Evolutionary conservation across 2,888 invertebrate genomes (phyloP).

Genomic region (Tubulanus polymorphus): DNA sequence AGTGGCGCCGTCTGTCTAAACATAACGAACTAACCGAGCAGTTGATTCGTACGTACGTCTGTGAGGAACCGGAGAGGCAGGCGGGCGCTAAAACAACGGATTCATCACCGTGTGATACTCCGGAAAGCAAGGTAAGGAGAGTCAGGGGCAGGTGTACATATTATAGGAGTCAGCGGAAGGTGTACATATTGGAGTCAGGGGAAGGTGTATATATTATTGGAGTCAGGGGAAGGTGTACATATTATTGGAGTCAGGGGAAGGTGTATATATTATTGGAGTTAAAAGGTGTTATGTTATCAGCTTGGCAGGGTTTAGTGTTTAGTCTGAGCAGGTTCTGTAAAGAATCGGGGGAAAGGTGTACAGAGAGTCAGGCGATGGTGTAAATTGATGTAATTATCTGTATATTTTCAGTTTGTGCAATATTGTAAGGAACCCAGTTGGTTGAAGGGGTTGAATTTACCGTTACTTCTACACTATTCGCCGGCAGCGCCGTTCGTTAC

Average conservation of each 20-base stretch:
- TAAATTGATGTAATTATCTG: not conserved
- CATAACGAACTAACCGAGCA: slow-evolving; percentile 30
- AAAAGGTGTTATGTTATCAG: no score
- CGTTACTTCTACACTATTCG: slow-evolving; percentile 45
- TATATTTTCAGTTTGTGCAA: slow-evolving; percentile 34
- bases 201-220: no score
- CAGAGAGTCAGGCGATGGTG: no score
- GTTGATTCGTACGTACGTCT: slow-evolving; percentile 34
- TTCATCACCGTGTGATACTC: not conserved
- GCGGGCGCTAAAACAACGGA: not conserved
- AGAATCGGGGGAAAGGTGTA: no score
- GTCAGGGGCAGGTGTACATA: no score
- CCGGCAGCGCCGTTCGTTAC: slow-evolving; percentile 48
- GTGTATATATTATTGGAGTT: no score
- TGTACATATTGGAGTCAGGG: no score
- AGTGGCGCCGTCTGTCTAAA: slow-evolving; percentile 50
- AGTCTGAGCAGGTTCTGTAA: no score
- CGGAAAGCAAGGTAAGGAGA: slow-evolving; percentile 22
- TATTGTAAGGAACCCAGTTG: slow-evolving; percentile 33
- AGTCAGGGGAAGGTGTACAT: no score
- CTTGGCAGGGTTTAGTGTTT: no score
- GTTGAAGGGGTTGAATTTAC: slow-evolving; percentile 31
- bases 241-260: no score
- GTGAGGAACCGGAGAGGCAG: slow-evolving; percentile 23
- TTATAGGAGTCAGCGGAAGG: no score